These are phyloP conservation scores for Charanyca ferruginea DNA, from an alignment of 2,888 invertebrate species.

Conservation along the genomic window DNA sequence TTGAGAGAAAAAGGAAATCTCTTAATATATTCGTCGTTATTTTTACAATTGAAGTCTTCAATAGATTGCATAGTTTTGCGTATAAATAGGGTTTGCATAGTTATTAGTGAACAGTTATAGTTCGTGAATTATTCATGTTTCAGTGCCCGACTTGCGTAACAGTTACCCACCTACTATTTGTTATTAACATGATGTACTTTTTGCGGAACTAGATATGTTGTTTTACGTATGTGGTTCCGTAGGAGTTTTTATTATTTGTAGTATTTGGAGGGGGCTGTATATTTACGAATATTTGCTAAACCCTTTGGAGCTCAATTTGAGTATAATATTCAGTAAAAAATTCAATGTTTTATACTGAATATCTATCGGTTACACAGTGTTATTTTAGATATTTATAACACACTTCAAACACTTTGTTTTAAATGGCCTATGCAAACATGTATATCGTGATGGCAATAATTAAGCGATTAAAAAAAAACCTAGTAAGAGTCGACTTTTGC, in stretches of 20 bases:
- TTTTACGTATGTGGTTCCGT: slow-evolving; percentile 30
- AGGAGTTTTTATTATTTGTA: not conserved
- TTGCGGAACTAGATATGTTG: slow-evolving; percentile 3
- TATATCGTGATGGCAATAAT: too few species aligned
- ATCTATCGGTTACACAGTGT: not conserved
- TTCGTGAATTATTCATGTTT: slow-evolving; percentile 61
- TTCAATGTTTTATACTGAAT: not conserved
- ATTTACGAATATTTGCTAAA: too few species aligned
- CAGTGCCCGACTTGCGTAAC: slow-evolving; percentile 51
- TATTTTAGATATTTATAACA: too few species aligned
- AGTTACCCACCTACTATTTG: slow-evolving; percentile 39
- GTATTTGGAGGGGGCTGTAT: too few species aligned
- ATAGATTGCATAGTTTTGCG: slow-evolving; percentile 57
- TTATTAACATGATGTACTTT: slow-evolving; percentile 49
- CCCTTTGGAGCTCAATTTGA: too few species aligned
- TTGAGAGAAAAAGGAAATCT: slow-evolving; percentile 57
- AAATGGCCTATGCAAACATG: not conserved
- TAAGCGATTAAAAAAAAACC: too few species aligned
- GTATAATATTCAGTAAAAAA: not conserved
- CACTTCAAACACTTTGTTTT: too few species aligned
- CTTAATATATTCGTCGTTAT: slow-evolving; percentile 54
- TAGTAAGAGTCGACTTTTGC: too few species aligned
- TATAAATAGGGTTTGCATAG: slow-evolving; percentile 48
- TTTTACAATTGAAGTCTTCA: slow-evolving; percentile 47
- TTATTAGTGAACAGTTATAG: slow-evolving; percentile 61